Evolutionary conservation across 2,888 invertebrate species (phyloP).

Genomic region (Lysandra coridon): DNA sequence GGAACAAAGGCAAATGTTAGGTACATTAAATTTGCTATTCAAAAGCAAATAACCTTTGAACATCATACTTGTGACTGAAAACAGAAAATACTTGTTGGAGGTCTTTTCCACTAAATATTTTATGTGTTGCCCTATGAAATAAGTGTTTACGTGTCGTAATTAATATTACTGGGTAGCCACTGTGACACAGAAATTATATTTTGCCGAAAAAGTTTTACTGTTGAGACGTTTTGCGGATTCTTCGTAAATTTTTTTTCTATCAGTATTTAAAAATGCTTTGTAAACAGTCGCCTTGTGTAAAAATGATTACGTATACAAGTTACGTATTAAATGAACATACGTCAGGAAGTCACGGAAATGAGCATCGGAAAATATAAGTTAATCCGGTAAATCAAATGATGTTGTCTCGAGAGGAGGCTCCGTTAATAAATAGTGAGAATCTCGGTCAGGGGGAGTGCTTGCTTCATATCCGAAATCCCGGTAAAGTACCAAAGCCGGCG

Average conservation of each 20-base stretch:
- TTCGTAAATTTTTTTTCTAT: not conserved
- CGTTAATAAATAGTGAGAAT: constrained; percentile 55
- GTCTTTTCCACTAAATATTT: constrained; percentile 1
- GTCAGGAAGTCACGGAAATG: not conserved
- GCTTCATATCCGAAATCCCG: constrained; percentile 80
- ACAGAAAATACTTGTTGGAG: constrained; percentile 8
- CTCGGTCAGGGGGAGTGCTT: constrained; percentile 74
- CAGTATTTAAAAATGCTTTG: not conserved
- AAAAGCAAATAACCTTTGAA: constrained; percentile 22
- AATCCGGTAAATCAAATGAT: constrained; percentile 21
- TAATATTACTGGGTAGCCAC: not conserved
- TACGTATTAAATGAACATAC: not conserved
- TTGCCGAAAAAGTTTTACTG: not conserved
- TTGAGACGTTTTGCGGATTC: not conserved
- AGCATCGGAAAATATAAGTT: constrained; percentile 9
- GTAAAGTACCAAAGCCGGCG: constrained; percentile 76
- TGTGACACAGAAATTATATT: not conserved
- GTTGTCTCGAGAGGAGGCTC: not conserved
- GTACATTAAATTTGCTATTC: constrained; percentile 39
- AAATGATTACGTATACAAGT: not conserved
- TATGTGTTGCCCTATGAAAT: not conserved
- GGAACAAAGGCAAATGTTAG: constrained; percentile 74
- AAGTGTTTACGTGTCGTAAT: not conserved
- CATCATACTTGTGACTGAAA: constrained; percentile 10
- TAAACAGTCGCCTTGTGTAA: too few species aligned